These are phyloP conservation scores for Pachyuromys duprasi DNA, from an alignment of 2,797 vertebrate genomes.

Conservation along the genomic window DNA sequence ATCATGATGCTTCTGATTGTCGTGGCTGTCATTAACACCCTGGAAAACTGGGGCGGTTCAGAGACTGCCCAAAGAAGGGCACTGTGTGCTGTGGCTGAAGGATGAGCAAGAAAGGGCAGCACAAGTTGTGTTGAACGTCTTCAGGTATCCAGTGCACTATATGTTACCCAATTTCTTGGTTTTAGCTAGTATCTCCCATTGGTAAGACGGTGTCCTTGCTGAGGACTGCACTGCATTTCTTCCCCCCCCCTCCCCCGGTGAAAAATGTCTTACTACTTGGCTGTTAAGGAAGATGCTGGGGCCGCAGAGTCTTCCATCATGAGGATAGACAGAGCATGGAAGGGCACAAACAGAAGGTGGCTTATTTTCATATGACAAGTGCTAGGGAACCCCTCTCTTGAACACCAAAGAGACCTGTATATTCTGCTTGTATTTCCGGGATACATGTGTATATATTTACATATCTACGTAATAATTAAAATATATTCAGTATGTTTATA, in stretches of 20 bases:
- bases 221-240: neutral
- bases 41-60: neutral
- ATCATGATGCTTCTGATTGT: neutral
- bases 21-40: neutral
- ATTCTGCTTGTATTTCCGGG: neutral
- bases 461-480: neutral
- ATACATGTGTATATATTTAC: neutral
- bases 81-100: neutral
- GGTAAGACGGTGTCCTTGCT: constrained; percentile 8
- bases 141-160: neutral
- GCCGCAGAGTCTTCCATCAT: neutral
- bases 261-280: neutral
- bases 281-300: neutral
- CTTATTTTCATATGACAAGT: constrained; percentile 13
- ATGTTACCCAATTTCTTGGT: neutral
- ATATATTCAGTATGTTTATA: neutral
- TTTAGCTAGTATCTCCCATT: neutral
- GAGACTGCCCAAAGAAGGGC: neutral
- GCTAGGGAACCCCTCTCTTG: neutral
- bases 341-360: neutral
- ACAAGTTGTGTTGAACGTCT: neutral
- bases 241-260: neutral
- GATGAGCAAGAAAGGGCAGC: neutral
- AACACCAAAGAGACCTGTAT: neutral
- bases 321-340: neutral